Evolutionary conservation across 1,140 invertebrate genomes (phyloP).

Genomic region (Mizuhopecten yessoensis): DNA sequence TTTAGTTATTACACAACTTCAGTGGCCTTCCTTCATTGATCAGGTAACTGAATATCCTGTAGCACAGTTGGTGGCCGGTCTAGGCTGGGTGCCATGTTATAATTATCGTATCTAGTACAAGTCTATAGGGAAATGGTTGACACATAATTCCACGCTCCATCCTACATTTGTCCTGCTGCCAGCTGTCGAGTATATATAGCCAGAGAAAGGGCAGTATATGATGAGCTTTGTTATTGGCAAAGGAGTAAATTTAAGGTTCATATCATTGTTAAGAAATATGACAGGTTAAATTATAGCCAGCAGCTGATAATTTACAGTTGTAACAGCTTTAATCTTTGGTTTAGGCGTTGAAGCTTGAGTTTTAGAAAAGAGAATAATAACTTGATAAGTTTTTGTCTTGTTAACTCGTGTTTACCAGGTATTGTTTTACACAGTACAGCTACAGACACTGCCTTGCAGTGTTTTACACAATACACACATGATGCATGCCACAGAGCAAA

Average conservation of each 20-base stretch:
- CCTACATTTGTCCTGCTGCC: neutral
- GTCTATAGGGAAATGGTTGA: neutral
- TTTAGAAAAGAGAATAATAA: no score
- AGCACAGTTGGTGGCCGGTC: neutral
- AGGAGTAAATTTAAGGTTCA: neutral
- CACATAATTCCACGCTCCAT: slow-evolving; percentile 6
- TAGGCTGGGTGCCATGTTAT: neutral
- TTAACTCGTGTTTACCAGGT: no score
- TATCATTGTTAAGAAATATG: neutral
- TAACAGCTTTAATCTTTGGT: neutral
- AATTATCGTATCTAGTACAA: neutral
- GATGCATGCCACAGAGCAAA: slow-evolving; percentile 19
- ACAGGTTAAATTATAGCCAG: neutral
- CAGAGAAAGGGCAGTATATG: neutral
- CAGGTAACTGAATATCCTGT: neutral
- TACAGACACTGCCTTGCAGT: slow-evolving; percentile 29
- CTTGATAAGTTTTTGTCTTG: no score
- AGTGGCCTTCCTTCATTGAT: no score
- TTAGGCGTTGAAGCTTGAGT: neutral
- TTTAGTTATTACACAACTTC: no score
- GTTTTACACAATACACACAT: slow-evolving; percentile 28
- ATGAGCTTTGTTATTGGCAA: neutral
- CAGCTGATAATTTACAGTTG: neutral
- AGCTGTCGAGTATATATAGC: neutral
- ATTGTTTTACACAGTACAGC: neutral